Evolutionary conservation across 1,140 invertebrate genomes (phyloP).

Genomic region (Scaptodrosophila lebanonensis): DNA sequence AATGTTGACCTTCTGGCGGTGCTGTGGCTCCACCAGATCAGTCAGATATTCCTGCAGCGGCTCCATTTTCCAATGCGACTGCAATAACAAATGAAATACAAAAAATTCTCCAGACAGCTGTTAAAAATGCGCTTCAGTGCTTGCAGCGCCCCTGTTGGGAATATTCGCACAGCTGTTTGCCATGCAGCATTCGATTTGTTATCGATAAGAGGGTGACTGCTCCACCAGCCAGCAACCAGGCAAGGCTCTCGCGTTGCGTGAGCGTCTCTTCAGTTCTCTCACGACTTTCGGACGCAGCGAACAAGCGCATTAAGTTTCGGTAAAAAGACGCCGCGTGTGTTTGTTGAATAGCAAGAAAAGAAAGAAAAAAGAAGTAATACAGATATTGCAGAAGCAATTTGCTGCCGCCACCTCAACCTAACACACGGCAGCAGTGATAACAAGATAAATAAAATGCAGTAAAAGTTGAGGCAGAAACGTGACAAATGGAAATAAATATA

Average conservation of each 20-base stretch:
- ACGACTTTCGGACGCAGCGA: constrained; percentile 38
- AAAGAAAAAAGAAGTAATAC: constrained; percentile 30
- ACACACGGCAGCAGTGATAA: constrained; percentile 38
- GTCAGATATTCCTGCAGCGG: constrained; percentile 52
- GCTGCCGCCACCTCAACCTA: constrained; percentile 20
- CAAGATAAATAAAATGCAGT: constrained; percentile 57
- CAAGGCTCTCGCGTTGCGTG: too few relatives aligned
- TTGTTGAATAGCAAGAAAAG: constrained; percentile 33
- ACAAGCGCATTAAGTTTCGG: constrained; percentile 33
- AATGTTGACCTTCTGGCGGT: constrained; percentile 55
- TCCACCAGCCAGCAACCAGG: too few relatives aligned
- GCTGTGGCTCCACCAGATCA: constrained; percentile 56
- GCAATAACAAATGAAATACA: not conserved
- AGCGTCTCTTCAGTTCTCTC: constrained; percentile 38
- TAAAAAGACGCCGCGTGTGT: constrained; percentile 39
- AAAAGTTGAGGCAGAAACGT: constrained; percentile 48
- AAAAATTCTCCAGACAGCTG: too few relatives aligned
- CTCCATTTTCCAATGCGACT: constrained; percentile 5
- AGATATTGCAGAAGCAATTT: constrained; percentile 26
- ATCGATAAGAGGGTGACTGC: too few relatives aligned
- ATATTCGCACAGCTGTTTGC: too few relatives aligned
- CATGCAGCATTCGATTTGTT: too few relatives aligned
- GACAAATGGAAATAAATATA: constrained; percentile 54
- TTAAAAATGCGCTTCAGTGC: too few relatives aligned
- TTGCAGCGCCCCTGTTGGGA: too few relatives aligned